Evolutionary conservation across 1,140 invertebrate species (phyloP), one percentile per base, ranked within the genome.

Genomic region (Drosophila murphyi): DNA sequence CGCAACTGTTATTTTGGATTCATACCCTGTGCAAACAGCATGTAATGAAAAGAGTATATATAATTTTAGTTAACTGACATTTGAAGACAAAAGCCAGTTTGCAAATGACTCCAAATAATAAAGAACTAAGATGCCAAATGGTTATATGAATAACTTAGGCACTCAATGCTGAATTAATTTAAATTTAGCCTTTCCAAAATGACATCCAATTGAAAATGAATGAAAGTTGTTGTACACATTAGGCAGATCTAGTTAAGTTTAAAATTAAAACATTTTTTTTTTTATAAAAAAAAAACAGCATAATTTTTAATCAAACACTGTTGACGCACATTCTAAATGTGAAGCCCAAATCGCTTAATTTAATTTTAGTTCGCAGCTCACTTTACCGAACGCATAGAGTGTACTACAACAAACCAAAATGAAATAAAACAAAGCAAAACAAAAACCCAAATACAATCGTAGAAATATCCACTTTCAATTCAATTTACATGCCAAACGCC

Each of bases 391-490:
- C 32, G 28, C 41, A 43, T 10, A 48, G n/a, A 43, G 8, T 31
- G 48, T 62, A 62, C 59, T 35, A 73, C 79, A 73, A 65, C 62
- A 69, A 69, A 74, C 59, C 63, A 61, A 61, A 71, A 63, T 20
- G 31, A 60, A 59, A 64, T 51, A 76, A 77, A 72, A 68, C 60
- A 79, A 72, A 76, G 55, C 51, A 77, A 72, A 78, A 72, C 63
- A 68, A 71, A 71, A 71, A 63, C 51, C 56, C 72, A 72, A 71
- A 63, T 54, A 68, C 71, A 75, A 86, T 78, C 72, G 78, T 56
- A 61, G 71, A 70, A 86, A 78, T 78, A 81, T 77, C 78, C 78
- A 83, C 75, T 81, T 81, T 78, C 82, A 78, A 86, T 86, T 86
- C 82, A 86, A 86, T 86, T 86, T 86, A 76, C 82, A 86, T 86